phyloP scores from a whole-genome alignment of 2,888 invertebrate genomes.

The Phorcus lineatus region DNA sequence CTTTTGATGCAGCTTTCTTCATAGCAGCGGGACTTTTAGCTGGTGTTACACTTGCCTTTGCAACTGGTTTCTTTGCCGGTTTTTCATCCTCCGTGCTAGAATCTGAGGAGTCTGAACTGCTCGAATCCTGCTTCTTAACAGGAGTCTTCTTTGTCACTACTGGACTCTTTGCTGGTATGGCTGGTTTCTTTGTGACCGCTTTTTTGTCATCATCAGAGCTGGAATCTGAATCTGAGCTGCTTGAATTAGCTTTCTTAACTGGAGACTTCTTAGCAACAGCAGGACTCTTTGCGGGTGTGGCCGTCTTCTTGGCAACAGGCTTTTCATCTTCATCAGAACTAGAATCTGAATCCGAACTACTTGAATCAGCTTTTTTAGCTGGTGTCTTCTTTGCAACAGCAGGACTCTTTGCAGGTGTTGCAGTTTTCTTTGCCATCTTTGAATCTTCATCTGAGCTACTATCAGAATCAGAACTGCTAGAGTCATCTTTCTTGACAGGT shows the following conservation, averaged over 20 bases:
- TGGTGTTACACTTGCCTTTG: neutral
- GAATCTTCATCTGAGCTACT: constrained; percentile 21
- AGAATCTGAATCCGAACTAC: constrained; percentile 58
- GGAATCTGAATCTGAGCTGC: constrained; percentile 33
- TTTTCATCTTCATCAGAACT: constrained; percentile 36
- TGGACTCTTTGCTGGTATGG: neutral
- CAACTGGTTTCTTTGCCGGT: constrained; percentile 19
- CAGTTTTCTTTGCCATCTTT: constrained; percentile 19
- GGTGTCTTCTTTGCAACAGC: constrained; percentile 15
- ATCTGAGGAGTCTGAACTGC: constrained; percentile 50
- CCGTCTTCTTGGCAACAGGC: constrained; percentile 29
- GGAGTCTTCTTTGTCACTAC: neutral
- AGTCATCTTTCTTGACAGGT: constrained; percentile 31
- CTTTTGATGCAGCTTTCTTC: neutral
- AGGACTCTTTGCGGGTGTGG: constrained; percentile 6
- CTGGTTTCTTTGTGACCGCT: neutral
- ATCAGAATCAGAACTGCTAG: constrained; percentile 38
- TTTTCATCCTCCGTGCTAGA: constrained; percentile 35
- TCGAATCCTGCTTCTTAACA: constrained; percentile 37
- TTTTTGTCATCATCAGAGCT: neutral
- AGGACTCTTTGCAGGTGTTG: constrained; percentile 18
- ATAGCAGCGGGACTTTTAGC: constrained; percentile 25
- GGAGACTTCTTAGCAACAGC: constrained; percentile 28
- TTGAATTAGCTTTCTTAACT: constrained; percentile 39
- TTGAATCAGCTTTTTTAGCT: constrained; percentile 24